Percentiles rank a stretch among this genome's conserved stretches.
Evolutionary conservation across 2,797 vertebrate genomes (phyloP).

Genomic region (Stomatorhinus walkeri): DNA sequence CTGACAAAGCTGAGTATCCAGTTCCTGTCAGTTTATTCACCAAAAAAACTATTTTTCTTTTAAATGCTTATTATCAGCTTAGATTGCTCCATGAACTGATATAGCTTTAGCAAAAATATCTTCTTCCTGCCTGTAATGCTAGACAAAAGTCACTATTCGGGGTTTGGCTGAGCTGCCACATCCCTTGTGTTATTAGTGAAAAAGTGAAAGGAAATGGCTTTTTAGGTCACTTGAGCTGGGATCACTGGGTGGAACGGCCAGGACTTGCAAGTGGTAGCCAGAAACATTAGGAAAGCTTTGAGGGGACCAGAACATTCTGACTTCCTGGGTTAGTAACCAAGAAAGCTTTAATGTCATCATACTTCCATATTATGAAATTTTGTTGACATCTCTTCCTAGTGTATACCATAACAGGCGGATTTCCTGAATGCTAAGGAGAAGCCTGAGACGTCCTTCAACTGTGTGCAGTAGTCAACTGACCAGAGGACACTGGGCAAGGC

Average conservation of each 20-base stretch:
- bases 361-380: neutral
- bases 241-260: neutral
- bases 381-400: neutral
- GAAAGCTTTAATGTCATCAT: neutral
- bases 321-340: neutral
- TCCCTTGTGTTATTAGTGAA: neutral
- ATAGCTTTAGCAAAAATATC: neutral
- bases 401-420: neutral
- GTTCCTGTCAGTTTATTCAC: neutral
- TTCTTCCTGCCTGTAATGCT: slow-evolving; percentile 2
- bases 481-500: neutral
- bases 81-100: neutral
- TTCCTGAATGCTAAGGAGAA: neutral
- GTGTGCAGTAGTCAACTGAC: neutral
- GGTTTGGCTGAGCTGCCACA: neutral
- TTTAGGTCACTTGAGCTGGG: neutral
- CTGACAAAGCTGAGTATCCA: neutral
- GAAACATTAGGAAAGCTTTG: neutral
- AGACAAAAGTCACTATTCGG: neutral
- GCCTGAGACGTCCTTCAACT: neutral
- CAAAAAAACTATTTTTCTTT: neutral
- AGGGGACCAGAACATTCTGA: neutral
- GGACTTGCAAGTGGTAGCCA: slow-evolving; percentile 11
- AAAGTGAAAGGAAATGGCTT: neutral
- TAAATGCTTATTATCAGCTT: neutral